Conservation (phyloP, 2,888 invertebrate genomes). For the Mythimna ferrago region DNA sequence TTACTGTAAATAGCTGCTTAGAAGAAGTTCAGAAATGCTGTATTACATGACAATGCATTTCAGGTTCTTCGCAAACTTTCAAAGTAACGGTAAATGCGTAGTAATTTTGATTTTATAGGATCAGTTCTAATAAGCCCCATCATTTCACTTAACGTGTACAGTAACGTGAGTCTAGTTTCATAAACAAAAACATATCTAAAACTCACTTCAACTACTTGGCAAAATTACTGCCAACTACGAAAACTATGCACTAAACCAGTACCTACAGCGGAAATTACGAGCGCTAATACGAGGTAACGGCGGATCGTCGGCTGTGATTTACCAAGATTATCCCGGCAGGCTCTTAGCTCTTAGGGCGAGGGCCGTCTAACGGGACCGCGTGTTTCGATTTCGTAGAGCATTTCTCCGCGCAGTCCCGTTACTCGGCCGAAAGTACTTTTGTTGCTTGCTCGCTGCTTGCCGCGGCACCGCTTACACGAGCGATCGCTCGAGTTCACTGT, state of each 20-base stretch:
- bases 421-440: slow-evolving; percentile 90
- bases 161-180: slow-evolving; percentile 7
- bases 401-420: slow-evolving; percentile 90
- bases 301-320: slow-evolving; percentile 76
- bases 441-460: slow-evolving; percentile 76
- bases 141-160: slow-evolving; percentile 6
- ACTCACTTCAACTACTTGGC: slow-evolving; percentile 24
- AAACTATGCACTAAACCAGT: slow-evolving; percentile 66
- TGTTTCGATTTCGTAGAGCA: slow-evolving; percentile 91
- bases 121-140: slow-evolving; percentile 1
- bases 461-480: slow-evolving; percentile 71
- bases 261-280: slow-evolving; percentile 61
- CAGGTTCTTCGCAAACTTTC: slow-evolving; percentile 24
- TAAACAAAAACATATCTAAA: slow-evolving; percentile 21
- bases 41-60: slow-evolving; percentile 33
- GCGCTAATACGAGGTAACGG: slow-evolving; percentile 69
- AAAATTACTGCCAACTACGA: slow-evolving; percentile 61
- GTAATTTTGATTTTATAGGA: slow-evolving; percentile 1
- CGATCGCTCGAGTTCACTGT: slow-evolving; percentile 86
- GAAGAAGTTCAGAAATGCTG: slow-evolving; percentile 5
- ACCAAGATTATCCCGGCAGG: slow-evolving; percentile 84
- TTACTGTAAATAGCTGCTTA: slow-evolving; percentile 19
- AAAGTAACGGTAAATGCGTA: slow-evolving; percentile 17
- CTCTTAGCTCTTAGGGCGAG: slow-evolving; percentile 82
- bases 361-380: slow-evolving; percentile 88